Base-by-base conservation (phyloP, 2,113 vertebrate species). In the Scopus umbretta region DNA sequence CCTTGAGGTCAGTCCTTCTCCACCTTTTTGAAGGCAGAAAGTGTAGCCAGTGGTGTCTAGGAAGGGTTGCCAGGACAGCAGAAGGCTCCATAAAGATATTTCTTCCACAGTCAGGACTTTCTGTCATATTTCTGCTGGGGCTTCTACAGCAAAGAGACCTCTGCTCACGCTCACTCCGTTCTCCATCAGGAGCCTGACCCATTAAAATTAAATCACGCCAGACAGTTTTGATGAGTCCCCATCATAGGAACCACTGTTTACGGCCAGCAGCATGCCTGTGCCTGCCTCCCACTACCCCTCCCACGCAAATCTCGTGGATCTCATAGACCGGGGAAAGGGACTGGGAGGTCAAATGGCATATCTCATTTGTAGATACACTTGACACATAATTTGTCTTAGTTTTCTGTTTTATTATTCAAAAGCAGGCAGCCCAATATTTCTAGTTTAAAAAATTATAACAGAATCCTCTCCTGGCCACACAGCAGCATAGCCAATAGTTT, bases 401-500 rank as follows among this genome's bases (percentile, higher is more conserved):
- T 73, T 81, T 65, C 59, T 71, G 2, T 59, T 95, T 90, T 84
- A 23, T 87, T 84, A 89, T 94, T 87, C 83, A 61, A 79, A n/a
- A 22, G 21, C 56, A 92, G 40, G 49, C 70, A 94, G 49, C 43
- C 17, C 94, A 74, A 75, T 89, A 58, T 89, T 91, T 94, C 68
- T 63, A 58, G 50, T 43, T 70, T 7, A 36, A 30, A 65, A 42
- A n/a, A 70, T 36, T 67, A 34, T 36, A 89, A 25, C 45, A 72
- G 56, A 92, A 86, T 95, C 75, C 36, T 94, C 65, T 93, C 52
- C 88, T 84, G 68, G 36, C 40, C 91, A 86, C 65, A 78, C 88
- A 95, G 68, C 65, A 86, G 56, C 80, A 75, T 91, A 94, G 75
- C 75, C 61, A 89, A 79, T 68, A 95, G 88, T 94, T 91, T 90